These are phyloP conservation scores for Sphaerophoria rueppellii DNA, from an alignment of 2,888 invertebrate species.

Conservation along the genomic window DNA sequence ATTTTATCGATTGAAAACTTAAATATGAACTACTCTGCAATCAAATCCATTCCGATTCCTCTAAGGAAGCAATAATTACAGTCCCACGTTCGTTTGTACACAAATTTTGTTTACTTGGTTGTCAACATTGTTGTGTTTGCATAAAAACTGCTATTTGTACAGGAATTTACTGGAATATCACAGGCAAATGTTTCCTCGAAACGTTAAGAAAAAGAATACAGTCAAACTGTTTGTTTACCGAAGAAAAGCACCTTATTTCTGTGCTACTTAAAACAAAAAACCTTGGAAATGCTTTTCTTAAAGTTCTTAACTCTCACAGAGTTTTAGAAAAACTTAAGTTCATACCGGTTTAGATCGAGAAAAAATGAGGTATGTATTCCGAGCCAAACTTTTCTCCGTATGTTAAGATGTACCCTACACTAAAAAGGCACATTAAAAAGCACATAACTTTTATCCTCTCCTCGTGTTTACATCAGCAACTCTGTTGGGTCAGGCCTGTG, in stretches of 20 bases:
- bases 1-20: too few relatives aligned
- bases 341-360: too few relatives aligned
- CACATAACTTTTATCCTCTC: slow-evolving; percentile 38
- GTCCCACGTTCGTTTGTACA: slow-evolving; percentile 15
- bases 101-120: slow-evolving; percentile 32
- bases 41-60: slow-evolving; percentile 18
- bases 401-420: too few relatives aligned
- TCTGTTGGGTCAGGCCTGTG: neutral
- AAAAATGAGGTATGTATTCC: too few relatives aligned
- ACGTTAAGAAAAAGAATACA: slow-evolving; percentile 9
- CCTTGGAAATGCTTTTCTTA: too few relatives aligned
- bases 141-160: slow-evolving; percentile 38
- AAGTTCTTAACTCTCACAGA: too few relatives aligned
- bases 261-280: too few relatives aligned
- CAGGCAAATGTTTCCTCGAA: slow-evolving; percentile 3
- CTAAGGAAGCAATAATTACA: slow-evolving; percentile 5
- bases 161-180: slow-evolving; percentile 19
- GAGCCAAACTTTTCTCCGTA: too few relatives aligned
- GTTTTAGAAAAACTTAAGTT: too few relatives aligned
- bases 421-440: neutral
- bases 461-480: slow-evolving; percentile 34
- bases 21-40: neutral
- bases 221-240: neutral
- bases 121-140: slow-evolving; percentile 28
- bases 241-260: too few relatives aligned